These are phyloP conservation scores for Cephus cinctus DNA, from an alignment of 1,140 invertebrate genomes.

Conservation along the genomic window DNA sequence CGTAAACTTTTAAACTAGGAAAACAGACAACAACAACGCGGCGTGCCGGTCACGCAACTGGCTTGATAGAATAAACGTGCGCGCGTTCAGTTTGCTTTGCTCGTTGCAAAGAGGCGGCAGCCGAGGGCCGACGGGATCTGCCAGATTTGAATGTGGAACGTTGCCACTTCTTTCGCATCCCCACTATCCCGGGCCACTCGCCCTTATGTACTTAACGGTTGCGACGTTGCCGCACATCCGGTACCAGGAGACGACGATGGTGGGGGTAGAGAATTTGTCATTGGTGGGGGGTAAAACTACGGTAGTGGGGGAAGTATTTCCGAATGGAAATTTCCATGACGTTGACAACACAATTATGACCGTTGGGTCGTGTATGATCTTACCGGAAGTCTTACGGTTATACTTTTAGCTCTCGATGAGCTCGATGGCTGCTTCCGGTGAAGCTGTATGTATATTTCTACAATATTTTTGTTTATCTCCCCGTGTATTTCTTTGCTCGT, in stretches of 20 bases:
- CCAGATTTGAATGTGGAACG: conserved; percentile 10
- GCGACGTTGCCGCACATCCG: conserved; percentile 54
- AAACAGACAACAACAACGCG: no score
- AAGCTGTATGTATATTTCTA: no score
- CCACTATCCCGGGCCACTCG: conserved; percentile 5
- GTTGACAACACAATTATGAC: no score
- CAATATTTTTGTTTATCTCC: no score
- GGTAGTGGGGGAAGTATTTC: no score
- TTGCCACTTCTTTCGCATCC: conserved; percentile 10
- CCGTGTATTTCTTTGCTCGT: no score
- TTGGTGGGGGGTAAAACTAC: conserved; percentile 24
- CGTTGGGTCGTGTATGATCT: no score
- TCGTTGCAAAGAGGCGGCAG: conserved; percentile 7
- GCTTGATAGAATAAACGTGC: neutral
- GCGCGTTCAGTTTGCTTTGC: neutral
- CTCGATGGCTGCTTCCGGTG: no score
- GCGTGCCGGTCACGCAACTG: no score
- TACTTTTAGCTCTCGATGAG: no score
- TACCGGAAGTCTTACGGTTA: no score
- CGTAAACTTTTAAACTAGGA: no score
- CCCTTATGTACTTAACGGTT: conserved; percentile 48
- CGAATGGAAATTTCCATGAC: conserved; percentile 51
- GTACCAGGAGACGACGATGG: conserved; percentile 23
- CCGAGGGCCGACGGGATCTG: conserved; percentile 3
- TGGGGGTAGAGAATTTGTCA: conserved; percentile 31